Conservation (phyloP, 2,113 vertebrate species). For the Hypanus sabinus region DNA sequence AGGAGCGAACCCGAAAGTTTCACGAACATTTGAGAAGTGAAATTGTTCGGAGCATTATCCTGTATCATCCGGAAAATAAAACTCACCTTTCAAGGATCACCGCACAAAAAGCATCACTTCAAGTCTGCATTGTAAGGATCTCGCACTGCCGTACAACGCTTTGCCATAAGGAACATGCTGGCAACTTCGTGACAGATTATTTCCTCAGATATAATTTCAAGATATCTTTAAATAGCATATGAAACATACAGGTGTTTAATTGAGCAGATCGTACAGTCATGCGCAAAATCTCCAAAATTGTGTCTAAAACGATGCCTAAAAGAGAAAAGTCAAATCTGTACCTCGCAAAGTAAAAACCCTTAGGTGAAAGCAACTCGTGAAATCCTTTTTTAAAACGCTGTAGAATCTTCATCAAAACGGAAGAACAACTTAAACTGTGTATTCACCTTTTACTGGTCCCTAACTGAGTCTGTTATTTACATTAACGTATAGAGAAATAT, state of each 20-base stretch:
- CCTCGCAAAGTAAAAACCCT: neutral
- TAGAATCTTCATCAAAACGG: neutral
- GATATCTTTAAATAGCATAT: neutral
- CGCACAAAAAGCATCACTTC: neutral
- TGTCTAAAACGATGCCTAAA: neutral
- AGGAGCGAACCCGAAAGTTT: neutral
- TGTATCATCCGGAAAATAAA: neutral
- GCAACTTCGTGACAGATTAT: neutral
- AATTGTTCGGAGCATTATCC: neutral
- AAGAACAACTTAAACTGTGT: neutral
- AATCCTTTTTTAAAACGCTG: neutral
- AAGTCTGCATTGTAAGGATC: neutral
- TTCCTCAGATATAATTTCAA: neutral
- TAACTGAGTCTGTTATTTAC: neutral
- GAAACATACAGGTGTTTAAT: neutral
- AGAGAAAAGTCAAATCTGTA: neutral
- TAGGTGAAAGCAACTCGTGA: neutral
- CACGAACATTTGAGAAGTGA: neutral
- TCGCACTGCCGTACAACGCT: neutral
- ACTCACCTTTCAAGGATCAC: no score
- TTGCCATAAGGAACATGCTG: no score
- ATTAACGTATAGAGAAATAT: neutral
- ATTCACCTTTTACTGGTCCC: neutral
- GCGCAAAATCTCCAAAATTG: constrained; percentile 5
- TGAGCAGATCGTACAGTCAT: neutral